phyloP scores from a whole-genome alignment of 2,888 invertebrate genomes.

The Aelia acuminata region DNA sequence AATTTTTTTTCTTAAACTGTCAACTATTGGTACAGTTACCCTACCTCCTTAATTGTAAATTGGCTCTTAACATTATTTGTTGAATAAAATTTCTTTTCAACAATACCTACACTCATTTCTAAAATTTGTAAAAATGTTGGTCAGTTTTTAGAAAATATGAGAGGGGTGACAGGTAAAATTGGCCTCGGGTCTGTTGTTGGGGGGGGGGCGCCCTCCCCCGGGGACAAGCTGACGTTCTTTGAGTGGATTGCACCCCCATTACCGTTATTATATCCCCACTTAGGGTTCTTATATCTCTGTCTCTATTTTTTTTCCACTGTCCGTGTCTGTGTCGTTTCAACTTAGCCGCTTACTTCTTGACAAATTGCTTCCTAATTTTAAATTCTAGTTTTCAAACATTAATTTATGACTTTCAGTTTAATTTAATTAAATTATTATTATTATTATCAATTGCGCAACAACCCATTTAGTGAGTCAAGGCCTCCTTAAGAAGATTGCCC shows the following conservation, averaged over 20 bases:
- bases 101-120: no score
- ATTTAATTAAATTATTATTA: no score
- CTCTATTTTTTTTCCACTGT: neutral
- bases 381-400: neutral
- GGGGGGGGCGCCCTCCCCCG: neutral
- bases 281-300: neutral
- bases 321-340: neutral
- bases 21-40: no score
- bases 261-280: slow-evolving; percentile 27
- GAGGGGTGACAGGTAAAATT: neutral
- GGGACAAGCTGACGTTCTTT: neutral
- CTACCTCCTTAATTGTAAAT: no score
- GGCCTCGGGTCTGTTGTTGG: neutral
- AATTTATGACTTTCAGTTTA: no score
- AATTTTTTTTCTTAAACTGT: no score
- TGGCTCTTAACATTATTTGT: no score
- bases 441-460: no score
- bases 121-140: neutral
- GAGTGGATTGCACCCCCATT: slow-evolving; percentile 19
- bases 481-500: no score
- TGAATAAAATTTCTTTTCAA: no score
- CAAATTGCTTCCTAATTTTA: neutral
- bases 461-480: no score
- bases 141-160: neutral
- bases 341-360: neutral